Evolutionary conservation across 2,888 invertebrate genomes (phyloP).

Genomic region (Eristalinus aeneus): DNA sequence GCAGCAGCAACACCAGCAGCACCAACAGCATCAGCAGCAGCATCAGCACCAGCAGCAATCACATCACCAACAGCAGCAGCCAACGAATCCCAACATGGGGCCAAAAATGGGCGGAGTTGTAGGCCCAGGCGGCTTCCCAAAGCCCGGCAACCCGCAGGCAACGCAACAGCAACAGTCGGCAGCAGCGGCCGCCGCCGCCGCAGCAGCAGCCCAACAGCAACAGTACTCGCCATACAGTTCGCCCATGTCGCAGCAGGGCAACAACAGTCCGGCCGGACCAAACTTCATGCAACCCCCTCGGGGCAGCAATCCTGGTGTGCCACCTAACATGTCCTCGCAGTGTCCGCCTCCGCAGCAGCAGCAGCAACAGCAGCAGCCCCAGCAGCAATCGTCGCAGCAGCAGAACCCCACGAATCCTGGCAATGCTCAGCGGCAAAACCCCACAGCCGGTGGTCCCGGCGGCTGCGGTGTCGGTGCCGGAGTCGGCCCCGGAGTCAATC

Average conservation of each 20-base stretch:
- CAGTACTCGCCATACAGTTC: slow-evolving; percentile 87
- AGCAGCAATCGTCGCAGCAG: slow-evolving; percentile 65
- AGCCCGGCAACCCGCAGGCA: slow-evolving; percentile 72
- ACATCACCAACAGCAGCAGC: slow-evolving; percentile 73
- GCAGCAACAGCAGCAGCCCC: slow-evolving; percentile 65
- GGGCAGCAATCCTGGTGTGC: slow-evolving; percentile 72
- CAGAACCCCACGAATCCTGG: slow-evolving; percentile 55
- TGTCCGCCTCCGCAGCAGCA: slow-evolving; percentile 72
- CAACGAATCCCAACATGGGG: slow-evolving; percentile 75
- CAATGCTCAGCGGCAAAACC: slow-evolving; percentile 65
- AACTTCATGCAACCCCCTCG: slow-evolving; percentile 79
- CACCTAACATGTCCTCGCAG: slow-evolving; percentile 74
- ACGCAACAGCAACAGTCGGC: slow-evolving; percentile 75
- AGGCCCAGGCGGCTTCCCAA: slow-evolving; percentile 75
- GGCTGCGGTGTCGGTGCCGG: slow-evolving; percentile 73
- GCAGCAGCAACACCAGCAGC: slow-evolving; percentile 74
- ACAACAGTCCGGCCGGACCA: slow-evolving; percentile 77
- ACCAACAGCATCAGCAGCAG: slow-evolving; percentile 72
- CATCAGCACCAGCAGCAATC: slow-evolving; percentile 73
- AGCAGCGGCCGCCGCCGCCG: slow-evolving; percentile 50
- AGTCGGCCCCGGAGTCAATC: slow-evolving; percentile 72
- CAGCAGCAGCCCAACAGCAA: slow-evolving; percentile 78
- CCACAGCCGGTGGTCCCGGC: slow-evolving; percentile 56
- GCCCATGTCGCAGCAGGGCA: slow-evolving; percentile 83
- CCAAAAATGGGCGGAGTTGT: slow-evolving; percentile 77